Evolutionary conservation across 2,113 vertebrate species (phyloP).

Genomic region (Amazona guildingii): DNA sequence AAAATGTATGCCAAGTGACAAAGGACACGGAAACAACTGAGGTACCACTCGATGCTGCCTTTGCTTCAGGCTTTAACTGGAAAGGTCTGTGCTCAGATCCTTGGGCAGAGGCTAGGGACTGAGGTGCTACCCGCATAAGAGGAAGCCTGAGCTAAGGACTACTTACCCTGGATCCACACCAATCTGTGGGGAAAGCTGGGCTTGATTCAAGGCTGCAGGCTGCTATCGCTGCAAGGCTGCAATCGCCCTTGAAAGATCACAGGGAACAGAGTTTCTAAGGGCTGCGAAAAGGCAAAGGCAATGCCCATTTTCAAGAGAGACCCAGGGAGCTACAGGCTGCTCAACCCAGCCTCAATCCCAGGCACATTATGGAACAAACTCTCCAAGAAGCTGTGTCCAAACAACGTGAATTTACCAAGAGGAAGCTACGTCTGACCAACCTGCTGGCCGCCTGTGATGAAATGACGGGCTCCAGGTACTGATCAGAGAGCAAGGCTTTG

Average conservation of each 20-base stretch:
- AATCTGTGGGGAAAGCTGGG: not conserved
- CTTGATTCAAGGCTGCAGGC: not conserved
- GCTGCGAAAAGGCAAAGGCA: not conserved
- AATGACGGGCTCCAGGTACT: not conserved
- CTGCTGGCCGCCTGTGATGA: not conserved
- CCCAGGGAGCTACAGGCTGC: not conserved
- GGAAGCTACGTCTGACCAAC: not conserved
- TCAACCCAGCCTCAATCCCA: not conserved
- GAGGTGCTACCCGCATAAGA: not conserved
- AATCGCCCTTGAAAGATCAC: not conserved
- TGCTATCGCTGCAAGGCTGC: not conserved
- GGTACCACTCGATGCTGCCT: not conserved
- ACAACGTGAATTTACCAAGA: not conserved
- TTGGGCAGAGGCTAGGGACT: not conserved
- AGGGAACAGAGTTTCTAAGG: not conserved
- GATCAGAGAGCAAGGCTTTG: not conserved
- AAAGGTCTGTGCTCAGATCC: not conserved
- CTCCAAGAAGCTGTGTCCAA: not conserved
- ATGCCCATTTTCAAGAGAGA: not conserved
- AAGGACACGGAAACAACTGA: not conserved
- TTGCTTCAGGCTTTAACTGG: not conserved
- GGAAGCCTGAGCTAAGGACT: not conserved
- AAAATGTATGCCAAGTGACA: not conserved
- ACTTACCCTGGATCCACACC: not conserved
- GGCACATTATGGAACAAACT: not conserved